Base-by-base conservation (phyloP, 2,888 invertebrate species). In the Melanostoma mellinum region DNA sequence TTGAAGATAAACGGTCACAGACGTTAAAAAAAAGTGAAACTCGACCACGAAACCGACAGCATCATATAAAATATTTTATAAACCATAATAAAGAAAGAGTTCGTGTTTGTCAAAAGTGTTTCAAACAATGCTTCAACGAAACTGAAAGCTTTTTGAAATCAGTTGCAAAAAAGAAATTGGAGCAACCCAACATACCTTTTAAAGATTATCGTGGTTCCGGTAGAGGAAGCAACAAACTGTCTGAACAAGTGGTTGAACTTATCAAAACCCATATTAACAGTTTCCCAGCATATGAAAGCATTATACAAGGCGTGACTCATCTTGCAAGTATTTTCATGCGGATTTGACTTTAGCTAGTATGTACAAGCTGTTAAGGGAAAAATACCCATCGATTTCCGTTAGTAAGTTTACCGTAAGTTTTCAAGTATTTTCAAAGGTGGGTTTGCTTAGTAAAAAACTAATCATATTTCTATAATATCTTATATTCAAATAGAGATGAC, bases 271-370 rank as follows among this genome's bases (percentile, higher is more conserved):
- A 73, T 53, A 58, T 53, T 10, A 58, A 48, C 35, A 52, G 71
- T 42, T 72, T 72, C 53, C 60, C 60, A 42, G 36, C 52, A 10
- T 52, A 50, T 33, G 52, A 71, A 71, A 53, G 42, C 55, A 84
- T 53, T 85, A 73, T 52, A 61, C 73, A 40, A 78, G 73, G n/a
- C 46, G 42, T 42, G 8, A 42, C 9, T 9, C 42, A 42, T 42
- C 42, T 8, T 42, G 42, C 0, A 42, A 42, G 9, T 42, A 42
- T 44, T 71, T 85, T 55, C 68, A 79, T 61, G 63, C 72, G 50
- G 72, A 76, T 46, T 79, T 76, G 72, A 61, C 75, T 20, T 33
- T 72, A 10, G 38, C 76, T 55, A 50, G 68, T 63, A 79, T 42
- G 5, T 42, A 42, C 42, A 42, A 42, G 6, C 9, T 42, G 42